These are phyloP conservation scores for Hyperoplus immaculatus DNA, from an alignment of 2,797 vertebrate genomes.

Conservation along the genomic window DNA sequence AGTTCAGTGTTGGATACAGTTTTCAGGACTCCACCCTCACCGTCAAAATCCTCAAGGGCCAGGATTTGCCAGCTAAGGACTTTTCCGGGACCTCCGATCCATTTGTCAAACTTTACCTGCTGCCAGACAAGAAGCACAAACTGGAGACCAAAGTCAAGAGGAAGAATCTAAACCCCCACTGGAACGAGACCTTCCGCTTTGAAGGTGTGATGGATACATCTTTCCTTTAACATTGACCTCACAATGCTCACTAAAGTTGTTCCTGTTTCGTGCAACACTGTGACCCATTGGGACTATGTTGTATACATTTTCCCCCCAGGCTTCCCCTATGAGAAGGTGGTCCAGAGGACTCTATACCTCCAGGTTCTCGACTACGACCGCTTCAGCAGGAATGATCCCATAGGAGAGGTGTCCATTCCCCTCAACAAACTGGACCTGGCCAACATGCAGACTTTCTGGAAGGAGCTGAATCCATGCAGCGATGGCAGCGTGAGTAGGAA, in stretches of 20 bases:
- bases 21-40: constrained; percentile 99
- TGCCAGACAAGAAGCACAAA: constrained; percentile 99
- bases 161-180: constrained; percentile 99
- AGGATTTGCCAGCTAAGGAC: constrained; percentile 98
- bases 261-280: constrained; percentile 5
- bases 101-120: constrained; percentile 98
- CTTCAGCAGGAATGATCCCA: constrained; percentile 98
- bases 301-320: constrained; percentile 80
- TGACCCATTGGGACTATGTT: not conserved
- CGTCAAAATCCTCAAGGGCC: constrained; percentile 97
- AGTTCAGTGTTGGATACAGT: constrained; percentile 98
- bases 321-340: constrained; percentile 98
- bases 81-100: constrained; percentile 99
- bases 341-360: constrained; percentile 96
- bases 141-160: constrained; percentile 99
- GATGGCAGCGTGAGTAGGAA: constrained; percentile 89
- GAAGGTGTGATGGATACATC: constrained; percentile 85
- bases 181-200: constrained; percentile 99
- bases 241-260: not conserved
- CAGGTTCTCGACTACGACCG: constrained; percentile 98
- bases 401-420: constrained; percentile 97
- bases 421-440: constrained; percentile 98
- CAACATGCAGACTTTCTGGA: constrained; percentile 99
- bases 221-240: constrained; percentile 3
- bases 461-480: constrained; percentile 98